Conservation (phyloP, 2,113 vertebrate species). For the Chaenocephalus aceratus region DNA sequence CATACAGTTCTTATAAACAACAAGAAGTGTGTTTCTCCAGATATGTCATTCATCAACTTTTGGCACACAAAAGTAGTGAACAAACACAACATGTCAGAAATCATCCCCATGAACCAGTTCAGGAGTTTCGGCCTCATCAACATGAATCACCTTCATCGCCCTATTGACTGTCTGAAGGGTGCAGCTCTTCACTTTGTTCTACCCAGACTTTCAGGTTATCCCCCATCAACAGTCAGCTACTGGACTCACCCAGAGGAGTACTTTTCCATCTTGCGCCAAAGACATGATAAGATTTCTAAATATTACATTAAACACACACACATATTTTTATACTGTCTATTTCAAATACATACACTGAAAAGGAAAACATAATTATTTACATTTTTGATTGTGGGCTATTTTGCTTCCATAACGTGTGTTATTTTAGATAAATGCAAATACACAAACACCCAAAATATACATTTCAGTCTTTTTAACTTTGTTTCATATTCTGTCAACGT, state of each 20-base stretch:
- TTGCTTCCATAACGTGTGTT: too few species aligned
- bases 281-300: not conserved
- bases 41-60: not conserved
- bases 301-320: not conserved
- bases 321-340: not conserved
- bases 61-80: not conserved
- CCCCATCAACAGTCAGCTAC: not conserved
- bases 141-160: not conserved
- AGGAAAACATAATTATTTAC: too few species aligned
- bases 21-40: not conserved
- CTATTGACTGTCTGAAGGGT: not conserved
- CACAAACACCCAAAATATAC: too few species aligned
- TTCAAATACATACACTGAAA: not conserved
- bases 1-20: not conserved
- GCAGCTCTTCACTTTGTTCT: not conserved
- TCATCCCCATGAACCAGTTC: not conserved
- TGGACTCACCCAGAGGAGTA: not conserved
- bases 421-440: too few species aligned
- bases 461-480: too few species aligned
- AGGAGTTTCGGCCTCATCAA: not conserved
- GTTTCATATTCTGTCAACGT: too few species aligned
- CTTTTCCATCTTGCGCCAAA: not conserved
- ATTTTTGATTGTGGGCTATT: too few species aligned
- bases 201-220: slow-evolving; percentile 6
- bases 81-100: not conserved